Conservation (phyloP, 2,888 invertebrate species). For the Latrodectus hesperus region DNA sequence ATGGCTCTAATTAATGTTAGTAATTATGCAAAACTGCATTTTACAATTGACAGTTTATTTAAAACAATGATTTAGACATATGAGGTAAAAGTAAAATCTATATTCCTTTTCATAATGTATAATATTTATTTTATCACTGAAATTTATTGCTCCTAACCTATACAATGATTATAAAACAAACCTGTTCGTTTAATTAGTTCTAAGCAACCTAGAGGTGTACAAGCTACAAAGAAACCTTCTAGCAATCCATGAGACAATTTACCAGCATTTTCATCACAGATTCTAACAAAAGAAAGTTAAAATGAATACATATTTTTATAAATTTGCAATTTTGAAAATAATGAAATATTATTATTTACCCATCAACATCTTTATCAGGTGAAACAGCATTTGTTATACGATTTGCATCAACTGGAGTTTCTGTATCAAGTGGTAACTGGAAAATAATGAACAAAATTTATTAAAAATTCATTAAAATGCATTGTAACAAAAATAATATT, state of each 20-base stretch:
- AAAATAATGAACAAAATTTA: background rate
- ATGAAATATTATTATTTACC: conserved; percentile 79
- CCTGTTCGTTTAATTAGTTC: conserved; percentile 87
- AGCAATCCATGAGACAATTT: conserved; percentile 91
- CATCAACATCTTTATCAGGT: conserved; percentile 95
- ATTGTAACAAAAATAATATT: too few relatives aligned
- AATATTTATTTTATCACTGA: too few relatives aligned
- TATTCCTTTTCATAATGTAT: too few relatives aligned
- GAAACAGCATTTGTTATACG: conserved; percentile 79
- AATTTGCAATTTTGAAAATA: background rate
- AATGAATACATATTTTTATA: background rate
- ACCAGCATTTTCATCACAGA: conserved; percentile 95
- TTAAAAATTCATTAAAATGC: too few relatives aligned
- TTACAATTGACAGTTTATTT: too few relatives aligned
- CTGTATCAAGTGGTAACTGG: conserved; percentile 92
- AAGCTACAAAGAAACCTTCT: conserved; percentile 88
- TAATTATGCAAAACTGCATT: too few relatives aligned
- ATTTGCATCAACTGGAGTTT: conserved; percentile 84
- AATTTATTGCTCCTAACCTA: too few relatives aligned
- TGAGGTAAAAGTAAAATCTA: too few relatives aligned
- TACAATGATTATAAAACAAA: conserved; percentile 50
- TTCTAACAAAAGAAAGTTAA: conserved; percentile 1
- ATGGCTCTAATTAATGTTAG: too few relatives aligned
- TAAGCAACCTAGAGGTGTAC: conserved; percentile 96
- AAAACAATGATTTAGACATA: too few relatives aligned